Conservation (phyloP, 2,797 vertebrate species). For the Pogoniulus pusillus region DNA sequence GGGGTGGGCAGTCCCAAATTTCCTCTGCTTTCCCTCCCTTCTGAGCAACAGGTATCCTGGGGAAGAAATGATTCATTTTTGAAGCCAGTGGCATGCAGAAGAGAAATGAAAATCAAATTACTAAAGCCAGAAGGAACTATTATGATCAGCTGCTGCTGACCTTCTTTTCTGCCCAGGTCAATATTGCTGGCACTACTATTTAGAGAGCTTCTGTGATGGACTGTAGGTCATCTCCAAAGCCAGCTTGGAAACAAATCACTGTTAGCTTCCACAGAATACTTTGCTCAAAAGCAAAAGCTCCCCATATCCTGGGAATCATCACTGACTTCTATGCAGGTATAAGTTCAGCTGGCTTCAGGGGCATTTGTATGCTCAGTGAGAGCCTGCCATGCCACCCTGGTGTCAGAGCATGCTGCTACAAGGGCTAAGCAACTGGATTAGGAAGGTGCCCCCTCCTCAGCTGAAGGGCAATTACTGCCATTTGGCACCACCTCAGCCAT, state of each 20-base stretch:
- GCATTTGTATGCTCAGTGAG: background rate
- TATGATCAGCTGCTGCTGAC: background rate
- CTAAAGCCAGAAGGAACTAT: background rate
- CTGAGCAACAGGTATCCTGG: background rate
- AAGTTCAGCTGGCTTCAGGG: background rate
- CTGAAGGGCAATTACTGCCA: background rate
- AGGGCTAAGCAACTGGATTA: background rate
- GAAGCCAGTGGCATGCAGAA: background rate
- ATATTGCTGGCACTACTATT: background rate
- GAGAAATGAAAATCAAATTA: background rate
- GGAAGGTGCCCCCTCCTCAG: background rate
- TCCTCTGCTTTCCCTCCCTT: background rate
- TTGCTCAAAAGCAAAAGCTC: background rate
- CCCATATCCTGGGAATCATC: background rate
- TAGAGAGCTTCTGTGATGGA: accelerated
- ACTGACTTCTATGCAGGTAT: background rate
- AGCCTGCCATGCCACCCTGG: background rate
- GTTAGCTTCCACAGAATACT: background rate
- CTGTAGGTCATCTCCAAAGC: background rate
- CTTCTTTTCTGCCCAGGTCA: background rate
- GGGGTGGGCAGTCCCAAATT: background rate
- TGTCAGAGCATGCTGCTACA: background rate
- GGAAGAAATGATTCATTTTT: background rate
- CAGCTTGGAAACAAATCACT: background rate
- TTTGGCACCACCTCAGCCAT: background rate